Evolutionary conservation across 1,140 invertebrate genomes (phyloP).

Genomic region (Aplysia californica): DNA sequence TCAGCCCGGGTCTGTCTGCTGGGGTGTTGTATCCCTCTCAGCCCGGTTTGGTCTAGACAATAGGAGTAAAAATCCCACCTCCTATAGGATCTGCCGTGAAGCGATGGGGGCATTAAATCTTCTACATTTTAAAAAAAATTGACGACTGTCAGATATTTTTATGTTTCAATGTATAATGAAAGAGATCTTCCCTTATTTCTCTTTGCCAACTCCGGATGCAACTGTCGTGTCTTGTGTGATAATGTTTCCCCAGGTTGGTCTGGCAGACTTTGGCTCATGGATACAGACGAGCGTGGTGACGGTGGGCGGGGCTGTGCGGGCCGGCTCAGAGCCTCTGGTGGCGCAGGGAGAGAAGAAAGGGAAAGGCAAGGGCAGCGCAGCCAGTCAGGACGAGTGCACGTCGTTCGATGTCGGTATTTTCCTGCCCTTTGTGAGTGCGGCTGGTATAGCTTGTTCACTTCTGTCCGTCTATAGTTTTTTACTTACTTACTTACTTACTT

Average conservation of each 20-base stretch:
- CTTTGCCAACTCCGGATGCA: neutral
- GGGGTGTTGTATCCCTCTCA: too few species aligned
- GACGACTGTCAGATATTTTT: too few species aligned
- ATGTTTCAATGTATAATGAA: too few species aligned
- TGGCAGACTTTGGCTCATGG: neutral
- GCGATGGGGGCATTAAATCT: too few species aligned
- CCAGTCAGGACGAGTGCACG: neutral
- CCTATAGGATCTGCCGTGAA: too few species aligned
- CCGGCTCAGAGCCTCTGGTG: slow-evolving; percentile 2
- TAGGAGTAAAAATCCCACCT: too few species aligned
- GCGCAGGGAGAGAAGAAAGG: neutral
- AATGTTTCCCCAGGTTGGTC: slow-evolving; percentile 11
- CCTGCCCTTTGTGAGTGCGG: slow-evolving; percentile 19
- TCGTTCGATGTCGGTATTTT: slow-evolving; percentile 12
- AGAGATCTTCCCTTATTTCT: neutral
- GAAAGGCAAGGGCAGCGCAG: neutral
- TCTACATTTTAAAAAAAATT: too few species aligned
- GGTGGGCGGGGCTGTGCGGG: neutral
- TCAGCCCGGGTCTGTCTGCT: too few species aligned
- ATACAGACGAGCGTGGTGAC: slow-evolving; percentile 1
- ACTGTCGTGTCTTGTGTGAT: neutral
- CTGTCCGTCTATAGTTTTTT: too few species aligned
- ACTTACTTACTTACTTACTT: too few species aligned
- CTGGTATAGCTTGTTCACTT: too few species aligned
- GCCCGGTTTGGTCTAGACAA: too few species aligned